A percentile compares a stretch with the other conserved stretches of the same genome.
These are phyloP conservation scores for Nesogale talazaci DNA, from an alignment of 2,113 vertebrate genomes.

Conservation along the genomic window DNA sequence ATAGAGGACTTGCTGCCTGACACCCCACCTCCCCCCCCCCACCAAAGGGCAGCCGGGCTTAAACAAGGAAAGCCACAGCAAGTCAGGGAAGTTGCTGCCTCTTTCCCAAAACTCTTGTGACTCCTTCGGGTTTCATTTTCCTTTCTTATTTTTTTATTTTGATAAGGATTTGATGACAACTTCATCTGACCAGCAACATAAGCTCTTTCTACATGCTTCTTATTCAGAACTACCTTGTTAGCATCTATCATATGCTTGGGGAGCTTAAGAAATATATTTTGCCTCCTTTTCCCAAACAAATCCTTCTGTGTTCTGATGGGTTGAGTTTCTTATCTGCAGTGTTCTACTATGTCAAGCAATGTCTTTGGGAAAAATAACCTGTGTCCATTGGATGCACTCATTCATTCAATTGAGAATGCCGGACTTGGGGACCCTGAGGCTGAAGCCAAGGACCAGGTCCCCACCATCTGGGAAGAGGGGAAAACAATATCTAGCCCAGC, in stretches of 20 bases:
- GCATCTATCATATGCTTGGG: slow-evolving; percentile 75
- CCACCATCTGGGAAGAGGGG: not conserved
- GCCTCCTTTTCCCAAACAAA: slow-evolving; percentile 71
- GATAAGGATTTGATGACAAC: slow-evolving; percentile 75
- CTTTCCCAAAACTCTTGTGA: slow-evolving; percentile 58
- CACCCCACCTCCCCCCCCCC: not conserved
- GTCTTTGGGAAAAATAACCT: slow-evolving; percentile 17
- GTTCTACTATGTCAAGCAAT: slow-evolving; percentile 11
- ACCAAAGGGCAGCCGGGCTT: not conserved
- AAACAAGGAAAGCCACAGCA: not conserved
- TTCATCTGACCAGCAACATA: slow-evolving; percentile 77
- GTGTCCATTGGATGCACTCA: not conserved
- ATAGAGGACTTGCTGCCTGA: accelerated
- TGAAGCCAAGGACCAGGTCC: not conserved
- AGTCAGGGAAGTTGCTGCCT: slow-evolving; percentile 5
- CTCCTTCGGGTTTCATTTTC: slow-evolving; percentile 51
- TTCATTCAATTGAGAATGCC: too few species aligned
- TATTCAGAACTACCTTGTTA: slow-evolving; percentile 77
- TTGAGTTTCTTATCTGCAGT: slow-evolving; percentile 36
- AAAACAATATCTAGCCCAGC: not conserved
- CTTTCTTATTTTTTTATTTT: slow-evolving; percentile 37
- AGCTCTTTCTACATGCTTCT: slow-evolving; percentile 69
- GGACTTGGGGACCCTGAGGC: accelerated
- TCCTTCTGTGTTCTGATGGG: slow-evolving; percentile 72
- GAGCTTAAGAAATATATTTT: slow-evolving; percentile 73